Percentiles rank a stretch among this genome's conserved stretches.
These are phyloP conservation scores for Sylvia borin DNA, from an alignment of 2,797 vertebrate genomes.

Conservation along the genomic window DNA sequence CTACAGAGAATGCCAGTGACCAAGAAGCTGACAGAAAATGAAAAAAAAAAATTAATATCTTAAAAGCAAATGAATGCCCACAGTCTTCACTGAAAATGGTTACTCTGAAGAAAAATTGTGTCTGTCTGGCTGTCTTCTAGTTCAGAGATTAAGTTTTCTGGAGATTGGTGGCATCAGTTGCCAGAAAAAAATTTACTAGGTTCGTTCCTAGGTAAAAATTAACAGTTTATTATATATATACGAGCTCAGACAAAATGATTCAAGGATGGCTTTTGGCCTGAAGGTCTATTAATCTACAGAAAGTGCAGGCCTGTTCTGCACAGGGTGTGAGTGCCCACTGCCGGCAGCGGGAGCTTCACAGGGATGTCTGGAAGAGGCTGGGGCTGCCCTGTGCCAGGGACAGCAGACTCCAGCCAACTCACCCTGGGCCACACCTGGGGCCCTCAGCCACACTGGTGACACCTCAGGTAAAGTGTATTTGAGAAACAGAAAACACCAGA, in stretches of 20 bases:
- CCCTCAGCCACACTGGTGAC: accelerated
- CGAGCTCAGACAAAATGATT: neutral
- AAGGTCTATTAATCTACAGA: neutral
- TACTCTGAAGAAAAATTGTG: neutral
- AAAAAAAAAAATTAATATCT: neutral
- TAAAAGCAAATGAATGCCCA: neutral
- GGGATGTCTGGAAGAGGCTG: neutral
- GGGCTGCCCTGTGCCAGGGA: neutral
- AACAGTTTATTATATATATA: neutral
- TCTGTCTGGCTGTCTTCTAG: neutral
- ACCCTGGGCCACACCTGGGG: neutral
- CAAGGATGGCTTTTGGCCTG: neutral
- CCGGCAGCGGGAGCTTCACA: accelerated
- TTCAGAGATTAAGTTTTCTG: neutral
- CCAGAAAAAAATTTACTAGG: neutral
- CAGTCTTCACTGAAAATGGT: neutral
- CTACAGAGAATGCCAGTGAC: neutral
- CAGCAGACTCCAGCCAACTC: neutral
- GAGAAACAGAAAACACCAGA: neutral
- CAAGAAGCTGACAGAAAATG: neutral
- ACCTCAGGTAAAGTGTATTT: neutral
- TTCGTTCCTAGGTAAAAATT: neutral
- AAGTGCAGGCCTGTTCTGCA: accelerated
- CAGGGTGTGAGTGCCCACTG: neutral
- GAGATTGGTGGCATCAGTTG: neutral